Evolutionary conservation across 2,797 vertebrate species (phyloP).

Genomic region (Hemitrygon akajei): DNA sequence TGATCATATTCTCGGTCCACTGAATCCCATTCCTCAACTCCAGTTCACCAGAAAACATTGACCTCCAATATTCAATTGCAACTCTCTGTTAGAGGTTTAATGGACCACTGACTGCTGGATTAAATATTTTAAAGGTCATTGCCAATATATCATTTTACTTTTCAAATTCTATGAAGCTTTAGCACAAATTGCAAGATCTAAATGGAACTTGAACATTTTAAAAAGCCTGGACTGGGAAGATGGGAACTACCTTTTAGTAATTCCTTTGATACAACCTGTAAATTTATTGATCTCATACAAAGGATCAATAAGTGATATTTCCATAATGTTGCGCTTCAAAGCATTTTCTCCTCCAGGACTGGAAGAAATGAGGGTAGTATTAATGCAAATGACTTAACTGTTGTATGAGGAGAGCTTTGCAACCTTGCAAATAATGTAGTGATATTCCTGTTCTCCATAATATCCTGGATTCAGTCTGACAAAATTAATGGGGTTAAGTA

Average conservation of each 20-base stretch:
- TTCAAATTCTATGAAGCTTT: not conserved
- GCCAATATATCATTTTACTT: not conserved
- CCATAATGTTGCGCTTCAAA: not conserved
- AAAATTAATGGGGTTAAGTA: not conserved
- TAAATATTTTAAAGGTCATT: not conserved
- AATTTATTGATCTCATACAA: not conserved
- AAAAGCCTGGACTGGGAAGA: not conserved
- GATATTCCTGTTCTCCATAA: not conserved
- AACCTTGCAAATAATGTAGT: not conserved
- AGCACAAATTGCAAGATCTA: not conserved
- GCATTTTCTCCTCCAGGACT: not conserved
- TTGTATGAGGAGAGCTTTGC: not conserved
- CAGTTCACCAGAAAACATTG: too few relatives aligned
- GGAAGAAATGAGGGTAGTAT: not conserved
- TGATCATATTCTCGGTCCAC: too few relatives aligned
- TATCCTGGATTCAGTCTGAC: not conserved
- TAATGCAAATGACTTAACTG: not conserved
- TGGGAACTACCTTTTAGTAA: too few relatives aligned
- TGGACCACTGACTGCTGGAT: not conserved
- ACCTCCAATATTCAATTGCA: too few relatives aligned
- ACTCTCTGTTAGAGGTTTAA: too few relatives aligned
- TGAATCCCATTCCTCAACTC: too few relatives aligned
- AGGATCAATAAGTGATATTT: not conserved
- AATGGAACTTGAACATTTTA: not conserved
- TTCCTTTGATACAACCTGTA: not conserved